Base-by-base conservation (phyloP, 2,888 invertebrate genomes). In the Pelosia muscerda region DNA sequence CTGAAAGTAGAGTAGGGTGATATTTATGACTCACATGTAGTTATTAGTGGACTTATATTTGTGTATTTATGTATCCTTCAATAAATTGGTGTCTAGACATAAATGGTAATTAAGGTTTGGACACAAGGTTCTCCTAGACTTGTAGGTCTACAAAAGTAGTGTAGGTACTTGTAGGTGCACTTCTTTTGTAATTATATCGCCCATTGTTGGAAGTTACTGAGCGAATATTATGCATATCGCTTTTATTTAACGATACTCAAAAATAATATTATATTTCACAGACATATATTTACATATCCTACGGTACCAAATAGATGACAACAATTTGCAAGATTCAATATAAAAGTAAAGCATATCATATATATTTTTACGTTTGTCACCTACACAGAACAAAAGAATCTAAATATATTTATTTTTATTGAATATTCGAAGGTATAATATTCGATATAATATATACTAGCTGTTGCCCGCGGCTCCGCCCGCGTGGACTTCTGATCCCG, bases 1-100 rank as follows among this genome's bases (percentile, higher is more conserved):
- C 71, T 68, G 73, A 67, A 71, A 72, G 74, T 72, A 63, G 72
- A 73, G 66, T 42, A 63, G 69, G 66, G 38, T 71, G 71, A 69
- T 56, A 65, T 69, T 72, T 75, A 71, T 72, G 76, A 74, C 66
- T 69, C 65, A 71, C 61, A 69, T 70, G 65, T 63, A 11, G 67
- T 54, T 54, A 54, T 49, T 62, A 61, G 42, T 49, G 10, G 23
- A 42, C 65, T 66, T 78, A 64, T 71, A 57, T 58, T 28, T 58
- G 42, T 58, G 26, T 65, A 31, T 15, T 61, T 8, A 22, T 15
- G 9, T 54, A 8, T 31, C 13, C 23, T n/a, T 15, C 22, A 23
- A 34, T 25, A 38, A 55, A 31, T 61, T 19, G 26, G 19, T 49
- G 19, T 55, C 55, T 56, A 55, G 54, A 63, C 63, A 22, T 15